Evolutionary conservation across 2,888 invertebrate genomes (phyloP).

Genomic region (Agonopterix arenella): DNA sequence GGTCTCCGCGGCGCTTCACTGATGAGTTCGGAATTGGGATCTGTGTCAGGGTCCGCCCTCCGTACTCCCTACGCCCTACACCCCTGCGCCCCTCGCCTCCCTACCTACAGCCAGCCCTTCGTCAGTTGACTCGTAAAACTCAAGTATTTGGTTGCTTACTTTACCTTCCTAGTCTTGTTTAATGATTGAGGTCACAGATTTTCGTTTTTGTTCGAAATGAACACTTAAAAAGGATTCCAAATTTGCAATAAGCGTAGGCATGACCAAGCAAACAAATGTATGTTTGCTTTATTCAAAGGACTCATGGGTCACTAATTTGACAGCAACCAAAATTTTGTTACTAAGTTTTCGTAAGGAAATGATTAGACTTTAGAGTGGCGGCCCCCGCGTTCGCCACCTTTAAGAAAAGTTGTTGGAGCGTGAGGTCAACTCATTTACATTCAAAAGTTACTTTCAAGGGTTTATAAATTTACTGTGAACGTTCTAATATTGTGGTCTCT

Average conservation of each 20-base stretch:
- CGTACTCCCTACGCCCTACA: slow-evolving; percentile 53
- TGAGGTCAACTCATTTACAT: slow-evolving; percentile 44
- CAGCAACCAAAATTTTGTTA: slow-evolving; percentile 30
- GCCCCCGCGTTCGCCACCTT: slow-evolving; percentile 30
- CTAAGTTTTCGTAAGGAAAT: slow-evolving; percentile 15
- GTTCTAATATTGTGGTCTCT: background rate
- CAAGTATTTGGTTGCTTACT: slow-evolving; percentile 54
- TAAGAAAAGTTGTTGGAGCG: slow-evolving; percentile 46
- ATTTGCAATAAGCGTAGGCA: no score
- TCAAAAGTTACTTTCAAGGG: slow-evolving; percentile 35
- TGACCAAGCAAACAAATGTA: background rate
- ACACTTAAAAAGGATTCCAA: no score
- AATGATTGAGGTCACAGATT: slow-evolving; percentile 44
- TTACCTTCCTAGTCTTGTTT: slow-evolving; percentile 50
- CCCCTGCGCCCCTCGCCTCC: slow-evolving; percentile 32
- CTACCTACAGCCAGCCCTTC: slow-evolving; percentile 31
- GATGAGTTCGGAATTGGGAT: slow-evolving; percentile 67
- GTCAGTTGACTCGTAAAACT: slow-evolving; percentile 57
- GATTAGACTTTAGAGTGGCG: slow-evolving; percentile 29
- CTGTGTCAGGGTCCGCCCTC: slow-evolving; percentile 73
- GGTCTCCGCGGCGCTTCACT: slow-evolving; percentile 59
- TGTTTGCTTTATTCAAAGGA: background rate
- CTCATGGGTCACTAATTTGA: no score
- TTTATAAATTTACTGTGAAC: slow-evolving; percentile 21
- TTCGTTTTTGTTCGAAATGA: slow-evolving; percentile 9